Percentiles rank a stretch among this genome's conserved stretches.
phyloP scores from a whole-genome alignment of 1,140 invertebrate genomes.

The Ectropis grisescens region DNA sequence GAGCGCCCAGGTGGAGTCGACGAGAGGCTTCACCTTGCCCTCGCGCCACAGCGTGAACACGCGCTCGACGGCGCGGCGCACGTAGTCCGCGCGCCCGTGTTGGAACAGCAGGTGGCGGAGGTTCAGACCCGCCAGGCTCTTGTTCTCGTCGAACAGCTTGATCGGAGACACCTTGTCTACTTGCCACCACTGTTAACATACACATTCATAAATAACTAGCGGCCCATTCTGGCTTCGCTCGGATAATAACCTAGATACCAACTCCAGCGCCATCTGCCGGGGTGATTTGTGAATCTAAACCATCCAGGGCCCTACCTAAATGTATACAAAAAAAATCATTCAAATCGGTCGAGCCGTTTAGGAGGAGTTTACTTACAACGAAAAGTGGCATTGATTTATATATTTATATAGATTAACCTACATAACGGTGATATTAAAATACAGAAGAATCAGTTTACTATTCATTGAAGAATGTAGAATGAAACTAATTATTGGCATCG shows the following conservation, averaged over 20 bases:
- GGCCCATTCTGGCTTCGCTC: too few species aligned
- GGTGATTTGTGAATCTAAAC: too few species aligned
- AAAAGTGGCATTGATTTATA: too few species aligned
- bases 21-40: conserved; percentile 83
- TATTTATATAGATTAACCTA: background rate
- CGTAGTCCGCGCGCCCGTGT: conserved; percentile 80
- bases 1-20: conserved; percentile 89
- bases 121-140: conserved; percentile 86
- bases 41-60: conserved; percentile 83
- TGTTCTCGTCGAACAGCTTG: conserved; percentile 91
- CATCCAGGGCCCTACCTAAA: too few species aligned
- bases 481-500: too few species aligned
- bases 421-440: background rate
- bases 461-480: too few species aligned
- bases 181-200: conserved; percentile 84
- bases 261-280: too few species aligned
- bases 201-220: conserved; percentile 1
- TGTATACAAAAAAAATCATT: too few species aligned
- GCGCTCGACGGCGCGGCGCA: conserved; percentile 77
- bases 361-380: too few species aligned
- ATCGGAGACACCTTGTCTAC: conserved; percentile 90
- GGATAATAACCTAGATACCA: too few species aligned
- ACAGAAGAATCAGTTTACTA: too few species aligned
- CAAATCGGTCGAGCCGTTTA: too few species aligned
- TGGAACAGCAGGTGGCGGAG: conserved; percentile 87